Evolutionary conservation across 2,797 vertebrate species (phyloP), one percentile per base, ranked within the genome.

Genomic region (Melanotaenia trifasciata): DNA sequence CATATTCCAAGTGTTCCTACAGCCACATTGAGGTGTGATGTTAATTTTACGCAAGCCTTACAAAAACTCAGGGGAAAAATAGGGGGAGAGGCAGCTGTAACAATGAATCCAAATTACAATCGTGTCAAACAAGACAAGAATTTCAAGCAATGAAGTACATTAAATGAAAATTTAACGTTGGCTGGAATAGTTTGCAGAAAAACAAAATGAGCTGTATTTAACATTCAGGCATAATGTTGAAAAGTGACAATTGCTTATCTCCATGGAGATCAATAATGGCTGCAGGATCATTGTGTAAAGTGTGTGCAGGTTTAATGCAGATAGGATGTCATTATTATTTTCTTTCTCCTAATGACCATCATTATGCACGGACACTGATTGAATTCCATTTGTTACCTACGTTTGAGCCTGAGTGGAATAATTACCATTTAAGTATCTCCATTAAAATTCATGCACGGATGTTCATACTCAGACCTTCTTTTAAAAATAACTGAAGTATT

Each of bases 281-380:
- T 96, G 96, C 96, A 94, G 98, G 96, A 98, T 98, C 96, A 97
- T 97, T 97, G 96, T 96, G 96, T 96, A 96, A 97, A 98, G 97
- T 97, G 96, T 96, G 96, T 96, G 96, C 96, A 96, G 97, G 96
- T 98, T 97, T 98, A 98, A 99, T 98, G 97, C 97, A 96, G 97
- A 98, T 96, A 98, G 96, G 97, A 98, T 98, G 97, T 98, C 97
- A 97, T 99, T 98, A 98, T 99, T 99, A 98, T 98, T 98, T 98
- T 95, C 94, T 93, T 96, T 97, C 96, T 97, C 96, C 97, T 99
- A 98, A 99, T 98, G 97, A 99, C 96, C 97, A 96, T 98, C 97
- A 99, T 99, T 99, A 99, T 98, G 97, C 97, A 95, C 92, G 96
- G 97, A 97, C 96, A 97, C 97, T 99, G 97, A 99, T 99, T 99